Evolutionary conservation across 2,888 invertebrate genomes (phyloP).

Genomic region (Stenodema calcarata): DNA sequence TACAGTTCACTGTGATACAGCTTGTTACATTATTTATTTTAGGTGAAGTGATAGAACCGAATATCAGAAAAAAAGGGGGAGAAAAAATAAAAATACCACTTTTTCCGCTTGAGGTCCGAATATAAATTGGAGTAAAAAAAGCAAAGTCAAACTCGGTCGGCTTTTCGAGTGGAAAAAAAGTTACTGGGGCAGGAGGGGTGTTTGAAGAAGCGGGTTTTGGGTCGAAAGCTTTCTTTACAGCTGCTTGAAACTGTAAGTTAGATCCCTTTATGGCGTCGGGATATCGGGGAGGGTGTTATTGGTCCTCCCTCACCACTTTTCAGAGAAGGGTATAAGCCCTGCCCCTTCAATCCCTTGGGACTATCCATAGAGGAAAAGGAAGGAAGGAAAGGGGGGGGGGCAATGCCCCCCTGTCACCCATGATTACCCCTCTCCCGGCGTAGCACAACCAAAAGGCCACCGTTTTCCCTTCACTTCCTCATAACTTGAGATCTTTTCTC

Average conservation of each 20-base stretch:
- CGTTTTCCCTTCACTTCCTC: background rate
- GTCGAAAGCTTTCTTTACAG: slow-evolving; percentile 4
- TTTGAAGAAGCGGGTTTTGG: background rate
- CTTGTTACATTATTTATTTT: background rate
- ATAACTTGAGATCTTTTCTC: background rate
- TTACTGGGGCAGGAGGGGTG: background rate
- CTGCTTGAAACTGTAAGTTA: slow-evolving; percentile 28
- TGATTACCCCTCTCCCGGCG: background rate
- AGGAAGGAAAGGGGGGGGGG: background rate
- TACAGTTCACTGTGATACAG: background rate
- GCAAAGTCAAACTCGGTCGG: background rate
- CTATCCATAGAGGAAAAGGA: background rate
- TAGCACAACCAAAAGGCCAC: background rate
- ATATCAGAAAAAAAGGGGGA: background rate
- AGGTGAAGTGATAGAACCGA: background rate
- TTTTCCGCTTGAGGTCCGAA: background rate
- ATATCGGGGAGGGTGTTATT: slow-evolving; percentile 20
- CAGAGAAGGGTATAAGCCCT: background rate
- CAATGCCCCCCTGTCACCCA: background rate
- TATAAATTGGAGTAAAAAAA: background rate
- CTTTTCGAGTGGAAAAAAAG: background rate
- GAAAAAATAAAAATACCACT: background rate
- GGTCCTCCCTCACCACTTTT: background rate
- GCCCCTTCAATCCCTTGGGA: background rate
- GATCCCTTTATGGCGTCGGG: slow-evolving; percentile 28